phyloP scores from a whole-genome alignment of 2,797 vertebrate species.

The Schizopygopsis pylzovi region DNA sequence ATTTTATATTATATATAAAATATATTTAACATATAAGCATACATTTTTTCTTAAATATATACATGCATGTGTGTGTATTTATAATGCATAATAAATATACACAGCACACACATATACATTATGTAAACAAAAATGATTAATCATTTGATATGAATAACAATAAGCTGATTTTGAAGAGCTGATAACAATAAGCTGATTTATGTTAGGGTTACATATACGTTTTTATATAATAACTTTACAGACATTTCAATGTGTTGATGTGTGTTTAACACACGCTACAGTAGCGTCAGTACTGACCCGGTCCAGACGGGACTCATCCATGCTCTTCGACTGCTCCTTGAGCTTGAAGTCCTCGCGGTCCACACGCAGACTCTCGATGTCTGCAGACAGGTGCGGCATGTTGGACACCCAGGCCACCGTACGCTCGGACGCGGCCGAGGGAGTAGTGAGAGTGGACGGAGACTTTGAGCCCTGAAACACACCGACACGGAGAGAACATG shows the following conservation, averaged over 20 bases:
- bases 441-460: slow-evolving; percentile 84
- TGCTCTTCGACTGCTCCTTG: slow-evolving; percentile 97
- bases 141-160: no score
- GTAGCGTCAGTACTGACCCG: slow-evolving; percentile 79
- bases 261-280: not conserved
- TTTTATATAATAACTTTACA: no score
- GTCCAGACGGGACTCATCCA: slow-evolving; percentile 96
- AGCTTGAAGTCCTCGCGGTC: slow-evolving; percentile 93
- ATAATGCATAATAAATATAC: no score
- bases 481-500: slow-evolving; percentile 1
- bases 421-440: slow-evolving; percentile 88
- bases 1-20: no score
- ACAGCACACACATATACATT: no score
- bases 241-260: no score
- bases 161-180: not conserved
- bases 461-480: slow-evolving; percentile 84
- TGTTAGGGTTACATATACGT: no score
- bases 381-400: slow-evolving; percentile 96
- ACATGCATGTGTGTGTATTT: no score
- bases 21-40: no score
- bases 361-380: slow-evolving; percentile 94
- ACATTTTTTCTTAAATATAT: no score
- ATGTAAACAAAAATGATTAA: no score
- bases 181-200: not conserved
- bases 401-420: slow-evolving; percentile 98